Percentiles rank a stretch among this genome's conserved stretches.
Evolutionary conservation across 2,888 invertebrate genomes (phyloP).

Genomic region (Oegoconia quadripuncta): DNA sequence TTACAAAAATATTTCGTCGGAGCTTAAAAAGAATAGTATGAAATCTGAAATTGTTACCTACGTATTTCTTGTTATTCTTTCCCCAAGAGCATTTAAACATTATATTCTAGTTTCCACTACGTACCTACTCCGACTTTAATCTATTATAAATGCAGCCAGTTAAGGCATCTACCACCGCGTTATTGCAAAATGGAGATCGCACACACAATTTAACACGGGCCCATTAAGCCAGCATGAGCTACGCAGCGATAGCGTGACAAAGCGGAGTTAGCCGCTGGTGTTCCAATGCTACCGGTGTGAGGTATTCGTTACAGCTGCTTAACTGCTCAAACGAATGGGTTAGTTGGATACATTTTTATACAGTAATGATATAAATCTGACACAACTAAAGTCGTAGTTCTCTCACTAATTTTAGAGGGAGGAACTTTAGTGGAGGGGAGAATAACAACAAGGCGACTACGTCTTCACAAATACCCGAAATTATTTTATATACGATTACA

Average conservation of each 20-base stretch:
- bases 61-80: too few species aligned
- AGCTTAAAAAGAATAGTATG: too few species aligned
- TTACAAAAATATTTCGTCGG: too few species aligned
- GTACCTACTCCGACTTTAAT: too few species aligned
- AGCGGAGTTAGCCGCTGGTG: slow-evolving; percentile 10
- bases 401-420: neutral
- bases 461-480: too few species aligned
- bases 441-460: too few species aligned
- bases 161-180: neutral
- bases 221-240: slow-evolving; percentile 4
- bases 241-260: slow-evolving; percentile 11
- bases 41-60: too few species aligned
- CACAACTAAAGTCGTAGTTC: neutral
- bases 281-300: slow-evolving; percentile 2
- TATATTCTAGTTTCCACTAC: too few species aligned
- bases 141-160: too few species aligned
- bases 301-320: slow-evolving; percentile 15
- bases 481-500: too few species aligned
- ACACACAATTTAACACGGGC: slow-evolving; percentile 15
- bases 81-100: too few species aligned
- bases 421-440: neutral
- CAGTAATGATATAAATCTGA: neutral
- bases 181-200: slow-evolving; percentile 13
- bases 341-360: slow-evolving; percentile 7
- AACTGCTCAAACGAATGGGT: slow-evolving; percentile 12